Conservation (phyloP, 2,888 invertebrate species). For the Macrosoma leucophasiata region DNA sequence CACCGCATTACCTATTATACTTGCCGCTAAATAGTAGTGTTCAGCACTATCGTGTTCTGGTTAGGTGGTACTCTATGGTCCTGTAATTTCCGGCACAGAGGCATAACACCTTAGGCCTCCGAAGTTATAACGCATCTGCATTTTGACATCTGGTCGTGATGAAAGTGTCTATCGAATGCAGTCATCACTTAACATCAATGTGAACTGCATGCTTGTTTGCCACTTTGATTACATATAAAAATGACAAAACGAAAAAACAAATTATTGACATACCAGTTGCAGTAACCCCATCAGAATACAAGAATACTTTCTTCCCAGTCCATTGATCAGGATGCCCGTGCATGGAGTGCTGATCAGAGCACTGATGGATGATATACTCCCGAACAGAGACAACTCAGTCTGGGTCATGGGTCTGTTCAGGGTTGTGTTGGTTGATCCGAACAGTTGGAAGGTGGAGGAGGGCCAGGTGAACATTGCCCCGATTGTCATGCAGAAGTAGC, state of each 20-base stretch:
- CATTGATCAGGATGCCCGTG: constrained; percentile 36
- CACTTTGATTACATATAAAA: too few species aligned
- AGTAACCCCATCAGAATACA: constrained; percentile 27
- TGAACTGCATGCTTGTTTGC: too few species aligned
- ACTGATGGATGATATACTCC: constrained; percentile 37
- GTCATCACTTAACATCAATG: too few species aligned
- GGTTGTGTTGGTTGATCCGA: constrained; percentile 37
- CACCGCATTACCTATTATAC: too few species aligned
- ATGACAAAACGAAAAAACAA: background rate
- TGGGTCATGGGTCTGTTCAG: constrained; percentile 35
- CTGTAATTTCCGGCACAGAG: too few species aligned
- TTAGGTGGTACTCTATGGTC: too few species aligned
- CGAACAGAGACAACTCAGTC: constrained; percentile 37
- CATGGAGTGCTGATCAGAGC: constrained; percentile 35
- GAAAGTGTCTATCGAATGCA: background rate
- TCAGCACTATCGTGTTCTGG: too few species aligned
- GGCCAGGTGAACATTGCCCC: constrained; percentile 52
- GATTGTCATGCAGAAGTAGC: constrained; percentile 40
- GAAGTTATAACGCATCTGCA: too few species aligned
- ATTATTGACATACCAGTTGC: constrained; percentile 30
- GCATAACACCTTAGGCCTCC: too few species aligned
- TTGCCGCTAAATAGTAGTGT: too few species aligned
- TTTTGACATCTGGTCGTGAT: too few species aligned
- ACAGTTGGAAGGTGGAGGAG: constrained; percentile 45
- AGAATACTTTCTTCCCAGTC: constrained; percentile 34